A percentile compares a stretch with the other conserved stretches of the same genome.
phyloP scores from a whole-genome alignment of 2,113 vertebrate genomes.

The Eptesicus fuscus region DNA sequence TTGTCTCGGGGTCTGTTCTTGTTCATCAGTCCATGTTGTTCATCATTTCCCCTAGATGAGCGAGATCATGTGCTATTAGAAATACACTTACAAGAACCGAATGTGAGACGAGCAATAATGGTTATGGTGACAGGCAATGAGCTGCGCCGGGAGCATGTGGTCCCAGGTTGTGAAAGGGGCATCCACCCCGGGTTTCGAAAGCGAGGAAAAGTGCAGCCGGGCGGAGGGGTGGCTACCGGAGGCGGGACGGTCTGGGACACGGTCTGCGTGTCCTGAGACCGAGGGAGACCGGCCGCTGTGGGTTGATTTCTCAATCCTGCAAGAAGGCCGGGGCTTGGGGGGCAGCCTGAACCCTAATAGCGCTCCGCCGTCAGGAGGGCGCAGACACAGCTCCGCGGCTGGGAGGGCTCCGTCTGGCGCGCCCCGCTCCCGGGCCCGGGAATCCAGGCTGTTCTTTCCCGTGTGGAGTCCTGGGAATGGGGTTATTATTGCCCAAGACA shows the following conservation, averaged over 20 bases:
- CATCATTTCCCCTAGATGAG: no score
- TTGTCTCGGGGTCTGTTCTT: no score
- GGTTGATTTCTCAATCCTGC: background rate
- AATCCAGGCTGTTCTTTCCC: slow-evolving; percentile 39
- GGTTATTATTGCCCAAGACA: slow-evolving; percentile 16
- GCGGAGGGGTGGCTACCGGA: background rate
- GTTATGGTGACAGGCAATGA: no score
- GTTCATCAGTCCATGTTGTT: no score
- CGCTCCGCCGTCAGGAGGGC: background rate
- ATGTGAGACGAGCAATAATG: no score
- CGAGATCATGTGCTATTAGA: no score
- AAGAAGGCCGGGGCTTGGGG: background rate
- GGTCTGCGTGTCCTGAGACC: background rate
- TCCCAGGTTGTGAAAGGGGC: slow-evolving; percentile 44
- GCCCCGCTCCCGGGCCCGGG: background rate
- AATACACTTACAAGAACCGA: no score
- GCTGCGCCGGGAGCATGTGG: slow-evolving; percentile 47
- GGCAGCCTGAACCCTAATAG: background rate
- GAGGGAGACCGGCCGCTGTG: background rate
- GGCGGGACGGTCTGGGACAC: background rate
- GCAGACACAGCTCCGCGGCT: background rate
- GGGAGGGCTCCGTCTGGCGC: background rate
- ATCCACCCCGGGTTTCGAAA: slow-evolving; percentile 29
- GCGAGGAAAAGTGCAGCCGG: slow-evolving; percentile 20
- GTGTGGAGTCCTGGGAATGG: background rate